Conservation (phyloP, 2,113 vertebrate genomes). For the Aptenodytes forsteri region DNA sequence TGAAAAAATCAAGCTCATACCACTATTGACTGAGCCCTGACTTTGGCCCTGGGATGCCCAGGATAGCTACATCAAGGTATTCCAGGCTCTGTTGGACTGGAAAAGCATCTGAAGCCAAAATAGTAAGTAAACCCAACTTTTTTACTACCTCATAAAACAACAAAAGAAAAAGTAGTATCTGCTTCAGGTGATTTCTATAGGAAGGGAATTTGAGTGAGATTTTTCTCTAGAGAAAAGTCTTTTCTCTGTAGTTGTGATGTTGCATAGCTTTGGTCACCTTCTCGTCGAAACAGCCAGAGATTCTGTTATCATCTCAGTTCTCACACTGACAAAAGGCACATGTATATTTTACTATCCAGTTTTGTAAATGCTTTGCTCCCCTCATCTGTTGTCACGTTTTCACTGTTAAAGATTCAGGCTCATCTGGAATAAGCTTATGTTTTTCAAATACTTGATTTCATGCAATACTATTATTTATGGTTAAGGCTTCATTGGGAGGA, state of each 20-base stretch:
- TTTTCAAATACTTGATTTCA: conserved; percentile 50
- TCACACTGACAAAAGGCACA: not conserved
- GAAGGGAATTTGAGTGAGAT: not conserved
- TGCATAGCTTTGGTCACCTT: not conserved
- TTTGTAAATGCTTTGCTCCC: not conserved
- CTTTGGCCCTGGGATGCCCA: not conserved
- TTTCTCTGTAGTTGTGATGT: not conserved
- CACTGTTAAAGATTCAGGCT: not conserved
- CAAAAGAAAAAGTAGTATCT: not conserved
- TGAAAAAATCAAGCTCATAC: not conserved
- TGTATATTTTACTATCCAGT: not conserved
- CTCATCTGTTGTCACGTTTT: not conserved
- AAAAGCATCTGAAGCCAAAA: not conserved
- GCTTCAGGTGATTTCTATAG: not conserved
- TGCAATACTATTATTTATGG: conserved; percentile 34
- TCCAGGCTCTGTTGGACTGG: not conserved
- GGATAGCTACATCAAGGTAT: not conserved
- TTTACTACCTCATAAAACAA: not conserved
- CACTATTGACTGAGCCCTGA: not conserved
- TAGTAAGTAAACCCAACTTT: not conserved
- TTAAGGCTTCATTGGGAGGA: conserved; percentile 24
- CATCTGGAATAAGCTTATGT: not conserved
- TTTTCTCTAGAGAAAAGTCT: not conserved
- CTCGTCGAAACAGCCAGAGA: not conserved
- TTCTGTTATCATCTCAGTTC: not conserved